Conservation (phyloP, 2,797 vertebrate species). For the Neomorphus geoffroyi region DNA sequence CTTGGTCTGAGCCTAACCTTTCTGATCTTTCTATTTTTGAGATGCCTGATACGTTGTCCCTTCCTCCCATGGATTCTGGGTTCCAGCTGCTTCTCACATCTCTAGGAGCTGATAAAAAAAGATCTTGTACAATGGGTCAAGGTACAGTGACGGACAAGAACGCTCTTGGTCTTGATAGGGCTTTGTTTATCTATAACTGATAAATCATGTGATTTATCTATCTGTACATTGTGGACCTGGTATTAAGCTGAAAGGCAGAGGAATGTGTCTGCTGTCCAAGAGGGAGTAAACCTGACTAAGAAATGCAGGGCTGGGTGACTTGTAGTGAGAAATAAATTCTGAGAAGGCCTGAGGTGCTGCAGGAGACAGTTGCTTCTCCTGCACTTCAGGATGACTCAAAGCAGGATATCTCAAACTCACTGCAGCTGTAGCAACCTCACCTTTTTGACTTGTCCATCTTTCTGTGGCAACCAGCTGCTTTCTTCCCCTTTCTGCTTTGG, state of each 20-base stretch:
- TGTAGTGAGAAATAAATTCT: neutral
- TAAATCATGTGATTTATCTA: no score
- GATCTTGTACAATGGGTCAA: neutral
- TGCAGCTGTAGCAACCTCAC: neutral
- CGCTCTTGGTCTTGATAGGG: neutral
- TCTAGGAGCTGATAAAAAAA: neutral
- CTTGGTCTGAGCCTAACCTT: neutral
- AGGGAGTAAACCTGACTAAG: neutral
- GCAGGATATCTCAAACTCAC: neutral
- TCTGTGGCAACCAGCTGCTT: neutral
- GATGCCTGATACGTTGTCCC: neutral
- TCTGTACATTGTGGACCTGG: neutral
- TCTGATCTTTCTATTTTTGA: conserved; percentile 14
- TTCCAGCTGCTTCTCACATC: neutral
- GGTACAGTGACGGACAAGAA: neutral
- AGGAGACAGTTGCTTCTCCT: neutral
- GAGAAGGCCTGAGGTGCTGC: neutral
- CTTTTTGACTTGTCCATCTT: neutral
- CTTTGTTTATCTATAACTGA: neutral
- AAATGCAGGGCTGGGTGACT: neutral
- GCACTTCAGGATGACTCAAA: neutral
- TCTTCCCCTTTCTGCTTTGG: neutral
- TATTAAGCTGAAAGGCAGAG: neutral
- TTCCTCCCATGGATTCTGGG: neutral
- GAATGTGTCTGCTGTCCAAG: neutral